phyloP scores from a whole-genome alignment of 2,888 invertebrate species.

The Agrotis clavis region DNA sequence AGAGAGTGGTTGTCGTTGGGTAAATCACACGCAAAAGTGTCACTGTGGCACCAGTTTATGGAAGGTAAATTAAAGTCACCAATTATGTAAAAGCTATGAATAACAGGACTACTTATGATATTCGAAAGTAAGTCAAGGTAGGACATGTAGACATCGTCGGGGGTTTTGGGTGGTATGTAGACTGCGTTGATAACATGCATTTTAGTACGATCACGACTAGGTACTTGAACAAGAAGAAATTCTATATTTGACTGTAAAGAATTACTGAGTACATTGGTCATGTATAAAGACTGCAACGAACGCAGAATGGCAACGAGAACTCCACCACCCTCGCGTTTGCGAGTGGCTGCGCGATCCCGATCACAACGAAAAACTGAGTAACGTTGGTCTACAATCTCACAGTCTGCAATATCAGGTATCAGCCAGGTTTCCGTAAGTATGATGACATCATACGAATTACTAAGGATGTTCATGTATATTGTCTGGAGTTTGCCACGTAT shows the following conservation, averaged over 20 bases:
- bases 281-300: neutral
- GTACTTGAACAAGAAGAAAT: neutral
- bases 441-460: no score
- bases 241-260: neutral
- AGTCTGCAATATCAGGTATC: no score
- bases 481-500: no score
- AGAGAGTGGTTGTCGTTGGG: no score
- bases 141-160: neutral
- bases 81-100: neutral
- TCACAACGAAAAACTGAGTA: no score
- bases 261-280: neutral
- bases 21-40: neutral
- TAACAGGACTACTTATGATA: neutral
- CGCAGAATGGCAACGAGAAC: no score
- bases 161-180: neutral
- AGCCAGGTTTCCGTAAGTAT: no score
- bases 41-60: neutral
- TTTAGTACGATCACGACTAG: neutral
- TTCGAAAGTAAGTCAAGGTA: neutral
- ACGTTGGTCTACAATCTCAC: no score
- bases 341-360: no score
- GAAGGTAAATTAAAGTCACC: slow-evolving; percentile 2
- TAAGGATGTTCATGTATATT: no score
- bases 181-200: no score
- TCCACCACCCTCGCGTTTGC: no score